Evolutionary conservation across 2,113 vertebrate genomes (phyloP).

Genomic region (Alethe diademata): DNA sequence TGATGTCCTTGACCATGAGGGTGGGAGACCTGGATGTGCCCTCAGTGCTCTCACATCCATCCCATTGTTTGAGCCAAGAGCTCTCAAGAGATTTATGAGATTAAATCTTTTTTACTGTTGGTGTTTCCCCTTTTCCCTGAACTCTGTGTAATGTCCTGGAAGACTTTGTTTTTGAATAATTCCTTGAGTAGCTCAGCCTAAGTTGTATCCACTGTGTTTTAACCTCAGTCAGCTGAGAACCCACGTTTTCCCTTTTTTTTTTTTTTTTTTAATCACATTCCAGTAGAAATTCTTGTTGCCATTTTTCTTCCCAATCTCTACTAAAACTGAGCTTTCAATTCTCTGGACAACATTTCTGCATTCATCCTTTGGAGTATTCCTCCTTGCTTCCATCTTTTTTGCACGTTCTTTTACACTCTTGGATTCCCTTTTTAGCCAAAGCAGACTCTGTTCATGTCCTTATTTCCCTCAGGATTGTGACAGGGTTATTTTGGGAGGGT

Average conservation of each 20-base stretch:
- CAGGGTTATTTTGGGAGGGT: background rate
- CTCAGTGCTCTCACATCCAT: background rate
- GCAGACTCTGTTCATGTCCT: background rate
- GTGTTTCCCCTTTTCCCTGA: background rate
- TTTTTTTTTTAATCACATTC: background rate
- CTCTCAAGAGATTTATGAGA: background rate
- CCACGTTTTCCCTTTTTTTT: background rate
- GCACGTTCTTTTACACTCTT: background rate
- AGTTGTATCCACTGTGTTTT: background rate
- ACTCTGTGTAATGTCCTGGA: background rate
- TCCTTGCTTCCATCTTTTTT: background rate
- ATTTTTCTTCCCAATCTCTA: background rate
- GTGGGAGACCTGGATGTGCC: background rate
- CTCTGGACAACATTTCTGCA: background rate
- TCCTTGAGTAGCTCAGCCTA: background rate
- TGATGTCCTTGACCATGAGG: background rate
- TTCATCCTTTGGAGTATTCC: background rate
- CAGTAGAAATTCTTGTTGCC: background rate
- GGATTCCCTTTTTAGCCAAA: background rate
- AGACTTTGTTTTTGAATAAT: background rate
- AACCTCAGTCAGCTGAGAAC: background rate
- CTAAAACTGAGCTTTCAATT: background rate
- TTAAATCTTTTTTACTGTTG: background rate
- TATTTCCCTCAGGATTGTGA: background rate
- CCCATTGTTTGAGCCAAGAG: background rate